Base-by-base conservation (phyloP, 2,888 invertebrate species). In the Pandemis corylana region DNA sequence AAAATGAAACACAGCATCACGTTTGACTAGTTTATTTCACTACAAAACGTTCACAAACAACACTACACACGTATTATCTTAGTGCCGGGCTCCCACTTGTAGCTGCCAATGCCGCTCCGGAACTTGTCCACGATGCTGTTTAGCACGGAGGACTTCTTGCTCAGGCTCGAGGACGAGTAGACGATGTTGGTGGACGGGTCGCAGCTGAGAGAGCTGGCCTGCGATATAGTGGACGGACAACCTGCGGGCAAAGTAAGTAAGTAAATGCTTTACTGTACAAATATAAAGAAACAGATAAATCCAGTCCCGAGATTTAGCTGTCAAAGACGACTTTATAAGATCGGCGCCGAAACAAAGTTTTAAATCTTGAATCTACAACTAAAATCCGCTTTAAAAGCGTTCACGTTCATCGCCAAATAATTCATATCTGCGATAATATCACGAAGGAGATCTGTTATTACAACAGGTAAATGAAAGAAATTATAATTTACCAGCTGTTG, bases 61-160 rank as follows among this genome's bases (percentile, higher is more conserved):
- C 51, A 67, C 67, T 67, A 92, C 28, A 90, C 89, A 71, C 87
- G 86, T 69, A 93, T 90, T 75, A 91, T 90, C 77, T 89, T 90
- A 2, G 89, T 91, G 0, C 88, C 90, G 0, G 93, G 91, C 76
- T 92, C 91, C 93, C 93, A 93, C 20, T 86, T 89, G 72, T 92
- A 93, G 2, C 80, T 84, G 5, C 78, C 49, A 13, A 82, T 77
- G 7, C 83, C 82, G 4, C 78, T 84, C 0, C 83, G 80, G 0
- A 85, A 83, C 46, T 87, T 86, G 13, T 83, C 79, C 0, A 85
- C 84, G 0, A 87, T 68, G 46, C 77, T 82, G 5, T 82, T 81
- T 0, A 85, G 80, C 0, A 81, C 76, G 0, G 88, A 86, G 0
- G 88, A 81, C 6, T 87, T 87, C 51, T 82, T 86, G 0, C 62